A percentile compares a stretch with the other conserved stretches of the same genome.
These are phyloP conservation scores for Microtus ochrogaster DNA, from an alignment of 2,113 vertebrate species.

Conservation along the genomic window DNA sequence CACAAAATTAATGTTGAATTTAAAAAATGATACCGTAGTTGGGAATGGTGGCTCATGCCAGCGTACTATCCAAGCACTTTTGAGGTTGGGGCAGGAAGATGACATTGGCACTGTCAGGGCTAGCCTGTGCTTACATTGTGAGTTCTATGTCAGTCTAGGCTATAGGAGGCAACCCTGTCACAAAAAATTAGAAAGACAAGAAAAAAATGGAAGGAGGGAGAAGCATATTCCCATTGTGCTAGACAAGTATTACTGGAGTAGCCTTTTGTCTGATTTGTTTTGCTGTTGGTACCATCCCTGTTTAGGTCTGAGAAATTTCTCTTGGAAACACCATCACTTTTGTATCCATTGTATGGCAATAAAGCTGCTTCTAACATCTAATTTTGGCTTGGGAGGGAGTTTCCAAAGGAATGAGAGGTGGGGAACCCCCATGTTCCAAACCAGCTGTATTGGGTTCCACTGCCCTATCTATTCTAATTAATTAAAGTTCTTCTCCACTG, in stretches of 20 bases:
- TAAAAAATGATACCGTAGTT: neutral
- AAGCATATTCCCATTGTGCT: neutral
- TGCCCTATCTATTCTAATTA: slow-evolving; percentile 59
- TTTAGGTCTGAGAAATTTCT: slow-evolving; percentile 38
- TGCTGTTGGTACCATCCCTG: neutral
- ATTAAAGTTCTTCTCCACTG: neutral
- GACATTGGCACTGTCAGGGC: too few species aligned
- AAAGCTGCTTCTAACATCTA: slow-evolving; percentile 34
- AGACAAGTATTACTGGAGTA: neutral
- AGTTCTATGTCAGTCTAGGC: neutral
- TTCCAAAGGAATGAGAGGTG: slow-evolving; percentile 56
- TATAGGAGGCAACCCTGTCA: neutral
- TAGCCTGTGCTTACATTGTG: neutral
- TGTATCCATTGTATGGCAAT: neutral
- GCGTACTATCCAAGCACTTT: neutral
- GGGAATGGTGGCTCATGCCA: neutral
- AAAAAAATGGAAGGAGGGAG: neutral
- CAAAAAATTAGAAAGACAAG: too few species aligned
- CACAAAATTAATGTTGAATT: slow-evolving; percentile 9
- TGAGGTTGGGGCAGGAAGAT: neutral
- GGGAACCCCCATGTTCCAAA: slow-evolving; percentile 58
- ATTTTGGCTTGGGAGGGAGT: slow-evolving; percentile 39
- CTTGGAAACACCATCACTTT: neutral
- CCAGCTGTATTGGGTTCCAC: slow-evolving; percentile 57
- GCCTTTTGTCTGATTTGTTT: neutral